Evolutionary conservation across 37 sponge, comb jelly and placozoan genomes (phyloP), one percentile per base, ranked within the genome.

Genomic region (Amphimedon queenslandica): DNA sequence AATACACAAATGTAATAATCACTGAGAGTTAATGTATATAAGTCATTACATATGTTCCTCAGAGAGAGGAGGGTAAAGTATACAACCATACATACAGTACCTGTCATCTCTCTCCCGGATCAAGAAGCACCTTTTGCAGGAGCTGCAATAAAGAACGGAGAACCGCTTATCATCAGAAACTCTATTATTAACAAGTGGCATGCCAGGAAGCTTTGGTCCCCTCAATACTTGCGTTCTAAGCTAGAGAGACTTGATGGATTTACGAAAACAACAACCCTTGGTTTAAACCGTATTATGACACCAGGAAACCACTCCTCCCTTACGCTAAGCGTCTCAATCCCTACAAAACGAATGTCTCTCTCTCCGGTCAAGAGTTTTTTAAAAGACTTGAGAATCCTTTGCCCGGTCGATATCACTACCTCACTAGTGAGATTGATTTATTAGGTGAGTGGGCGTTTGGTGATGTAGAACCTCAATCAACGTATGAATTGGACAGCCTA

Each of bases 251-350:
- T 94, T 1, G 42, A 23, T 18, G 84, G 92, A 27, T 95, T 4
- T 95, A 95, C 67, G 75, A 77, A 21, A 95, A 95, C 64, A 64
- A 74, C 61, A 91, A 91, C 58, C 72, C 80, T 5, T 95, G 96
- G 96, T 95, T 95, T 79, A 92, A 92, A 1, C 96, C 96, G 3
- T 91, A 95, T 58, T 95, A 88, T 71, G 96, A 95, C 51, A 36
- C 27, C 1, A 70, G 57, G 0, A 95, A 91, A 64, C 92, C 92
- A 1, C 65, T 95, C n/a, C 16, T n/a, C n/a, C n/a, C n/a, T n/a
- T n/a, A n/a, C n/a, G n/a, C n/a, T n/a, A n/a, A n/a, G n/a, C n/a
- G n/a, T n/a, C n/a, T n/a, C n/a, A n/a, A n/a, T n/a, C n/a, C n/a
- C n/a, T n/a, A n/a, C n/a, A n/a, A n/a, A n/a, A n/a, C n/a, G n/a